Base-by-base conservation (phyloP, 2,797 vertebrate species). In the Anolis apletophallus region DNA sequence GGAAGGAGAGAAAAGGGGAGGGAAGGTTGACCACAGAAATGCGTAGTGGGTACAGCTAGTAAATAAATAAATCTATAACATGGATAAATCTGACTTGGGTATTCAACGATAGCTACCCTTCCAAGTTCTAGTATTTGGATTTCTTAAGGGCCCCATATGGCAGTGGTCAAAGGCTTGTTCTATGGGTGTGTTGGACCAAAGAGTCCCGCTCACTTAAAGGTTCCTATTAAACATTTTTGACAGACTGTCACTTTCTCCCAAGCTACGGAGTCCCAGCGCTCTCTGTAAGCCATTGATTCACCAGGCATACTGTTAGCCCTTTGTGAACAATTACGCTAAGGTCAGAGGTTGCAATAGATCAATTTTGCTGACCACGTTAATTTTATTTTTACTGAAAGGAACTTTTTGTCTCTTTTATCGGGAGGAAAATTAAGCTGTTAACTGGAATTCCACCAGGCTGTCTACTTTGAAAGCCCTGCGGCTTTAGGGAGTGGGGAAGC, bases 371-470 rank as follows among this genome's bases (percentile, higher is more conserved):
- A 90, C 93, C 26, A 50, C 89, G 94, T 95, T 95, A 94, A 95
- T 95, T 95, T 94, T 94, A 95, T 93, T 95, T 95, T 94, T 91
- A 95, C 92, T 95, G 94, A 95, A 95, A 95, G 93, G 90, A 93
- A 93, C 90, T 94, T 93, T 94, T 94, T 94, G 93, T 95, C 90
- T 94, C 80, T 94, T 94, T 94, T 94, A 94, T 94, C 94, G 84
- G 92, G 93, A 95, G 94, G 88, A 94, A 94, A 95, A 94, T 95
- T 94, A 93, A 93, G 93, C 91, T 94, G 94, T 93, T 92, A 95
- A 94, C 91, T 94, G 90, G 92, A 95, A 95, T 95, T 95, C 93
- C 92, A 93, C 91, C 93, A 93, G 87, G 78, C 93, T 94, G 93
- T 94, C 95, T 94, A 88, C 91, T 72, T 82, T 40, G 89, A 94